Conservation (phyloP, 2,113 vertebrate species). For the Sardina pilchardus region DNA sequence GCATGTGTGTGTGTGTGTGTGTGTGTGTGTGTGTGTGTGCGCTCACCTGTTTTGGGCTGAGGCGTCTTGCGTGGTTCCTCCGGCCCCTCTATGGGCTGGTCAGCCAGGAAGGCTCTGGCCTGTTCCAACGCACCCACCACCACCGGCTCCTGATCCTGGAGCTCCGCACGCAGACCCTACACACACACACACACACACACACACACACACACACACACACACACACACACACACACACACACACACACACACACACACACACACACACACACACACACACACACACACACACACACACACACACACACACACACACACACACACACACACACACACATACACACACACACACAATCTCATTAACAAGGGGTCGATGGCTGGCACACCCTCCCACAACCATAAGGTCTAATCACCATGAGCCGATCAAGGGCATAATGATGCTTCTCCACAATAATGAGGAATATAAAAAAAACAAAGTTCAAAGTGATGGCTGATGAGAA, state of each 20-base stretch:
- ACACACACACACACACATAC: no score
- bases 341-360: background rate
- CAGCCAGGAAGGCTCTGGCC: slow-evolving; percentile 90
- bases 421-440: background rate
- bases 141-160: slow-evolving; percentile 87
- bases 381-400: background rate
- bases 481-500: background rate
- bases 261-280: no score
- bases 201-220: background rate
- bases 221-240: background rate
- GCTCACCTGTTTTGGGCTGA: slow-evolving; percentile 85
- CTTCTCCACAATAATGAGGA: background rate
- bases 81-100: slow-evolving; percentile 94
- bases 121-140: slow-evolving; percentile 87
- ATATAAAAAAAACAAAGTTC: background rate
- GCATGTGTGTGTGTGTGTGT: background rate
- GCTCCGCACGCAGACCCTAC: slow-evolving; percentile 82
- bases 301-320: slow-evolving; percentile 38
- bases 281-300: slow-evolving; percentile 40
- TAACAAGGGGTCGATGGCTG: no score
- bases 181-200: slow-evolving; percentile 22
- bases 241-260: background rate
- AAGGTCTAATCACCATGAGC: background rate
- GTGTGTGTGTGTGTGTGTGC: background rate
- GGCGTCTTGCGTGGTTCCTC: slow-evolving; percentile 89